Percentiles rank a stretch among this genome's conserved stretches.
phyloP scores from a whole-genome alignment of 2,888 invertebrate species.

The Eilema sororculum region DNA sequence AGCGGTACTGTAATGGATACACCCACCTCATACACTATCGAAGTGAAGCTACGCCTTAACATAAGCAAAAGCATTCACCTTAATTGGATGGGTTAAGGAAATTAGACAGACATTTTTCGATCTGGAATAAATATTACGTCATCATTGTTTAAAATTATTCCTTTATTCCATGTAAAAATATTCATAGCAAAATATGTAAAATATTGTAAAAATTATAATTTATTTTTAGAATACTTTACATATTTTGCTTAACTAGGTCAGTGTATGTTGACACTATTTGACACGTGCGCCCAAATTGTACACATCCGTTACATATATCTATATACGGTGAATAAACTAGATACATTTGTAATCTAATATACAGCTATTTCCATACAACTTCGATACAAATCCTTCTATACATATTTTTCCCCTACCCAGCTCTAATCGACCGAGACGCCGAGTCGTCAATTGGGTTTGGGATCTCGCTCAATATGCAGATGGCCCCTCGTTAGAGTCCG shows the following conservation, averaged over 20 bases:
- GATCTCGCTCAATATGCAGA: constrained; percentile 64
- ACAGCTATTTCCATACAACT: constrained; percentile 1
- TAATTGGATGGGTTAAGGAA: constrained; percentile 7
- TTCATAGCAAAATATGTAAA: not conserved
- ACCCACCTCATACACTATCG: constrained; percentile 6
- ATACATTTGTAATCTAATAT: not conserved
- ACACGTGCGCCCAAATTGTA: constrained; percentile 5
- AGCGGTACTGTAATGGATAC: constrained; percentile 9
- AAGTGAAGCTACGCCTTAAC: constrained; percentile 10
- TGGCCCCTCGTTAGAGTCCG: constrained; percentile 62
- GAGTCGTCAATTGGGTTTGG: constrained; percentile 58
- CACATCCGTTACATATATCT: not conserved
- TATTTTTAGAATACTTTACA: not conserved
- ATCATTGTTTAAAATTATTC: not conserved
- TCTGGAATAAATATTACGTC: not conserved
- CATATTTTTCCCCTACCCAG: constrained; percentile 36
- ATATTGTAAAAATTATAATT: no score
- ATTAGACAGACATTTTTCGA: not conserved
- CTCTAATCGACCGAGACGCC: constrained; percentile 40
- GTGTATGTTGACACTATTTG: constrained; percentile 1
- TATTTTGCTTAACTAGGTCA: not conserved
- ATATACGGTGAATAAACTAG: not conserved
- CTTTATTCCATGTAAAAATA: not conserved
- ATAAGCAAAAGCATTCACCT: not conserved
- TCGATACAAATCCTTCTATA: not conserved